These are phyloP conservation scores for Andrena marginata DNA, from an alignment of 2,888 invertebrate genomes.

Conservation along the genomic window DNA sequence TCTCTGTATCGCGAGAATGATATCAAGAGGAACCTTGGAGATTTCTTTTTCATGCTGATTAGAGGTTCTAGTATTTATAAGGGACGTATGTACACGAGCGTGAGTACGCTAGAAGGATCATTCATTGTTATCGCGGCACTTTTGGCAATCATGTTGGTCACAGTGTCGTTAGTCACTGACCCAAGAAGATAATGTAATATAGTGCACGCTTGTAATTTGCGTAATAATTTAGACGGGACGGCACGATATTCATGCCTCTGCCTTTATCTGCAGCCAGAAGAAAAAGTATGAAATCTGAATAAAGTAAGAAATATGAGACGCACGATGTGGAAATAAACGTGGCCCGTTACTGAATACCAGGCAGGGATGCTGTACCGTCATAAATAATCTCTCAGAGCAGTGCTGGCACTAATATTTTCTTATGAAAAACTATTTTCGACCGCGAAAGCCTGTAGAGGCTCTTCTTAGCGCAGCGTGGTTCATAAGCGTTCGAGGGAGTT, in stretches of 20 bases:
- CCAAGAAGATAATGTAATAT: neutral
- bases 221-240: conserved; percentile 37
- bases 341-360: conserved; percentile 46
- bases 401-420: conserved; percentile 26
- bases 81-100: neutral
- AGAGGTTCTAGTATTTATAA: neutral
- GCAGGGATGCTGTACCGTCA: conserved; percentile 29
- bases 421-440: conserved; percentile 28
- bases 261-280: conserved; percentile 41
- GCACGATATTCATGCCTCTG: conserved; percentile 23
- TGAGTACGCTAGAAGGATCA: neutral
- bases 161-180: neutral
- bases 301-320: conserved; percentile 56
- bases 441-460: neutral
- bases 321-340: conserved; percentile 50
- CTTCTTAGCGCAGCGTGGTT: neutral
- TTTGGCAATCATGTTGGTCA: neutral
- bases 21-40: neutral
- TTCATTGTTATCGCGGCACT: neutral
- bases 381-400: conserved; percentile 38
- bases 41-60: neutral
- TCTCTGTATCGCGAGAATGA: neutral
- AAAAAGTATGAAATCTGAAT: conserved; percentile 51
- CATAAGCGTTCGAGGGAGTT: neutral
- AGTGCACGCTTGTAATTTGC: neutral